Percentiles rank a stretch among this genome's conserved stretches.
These are phyloP conservation scores for Machaerirhynchus nigripectus DNA, from an alignment of 2,113 vertebrate genomes.

Conservation along the genomic window DNA sequence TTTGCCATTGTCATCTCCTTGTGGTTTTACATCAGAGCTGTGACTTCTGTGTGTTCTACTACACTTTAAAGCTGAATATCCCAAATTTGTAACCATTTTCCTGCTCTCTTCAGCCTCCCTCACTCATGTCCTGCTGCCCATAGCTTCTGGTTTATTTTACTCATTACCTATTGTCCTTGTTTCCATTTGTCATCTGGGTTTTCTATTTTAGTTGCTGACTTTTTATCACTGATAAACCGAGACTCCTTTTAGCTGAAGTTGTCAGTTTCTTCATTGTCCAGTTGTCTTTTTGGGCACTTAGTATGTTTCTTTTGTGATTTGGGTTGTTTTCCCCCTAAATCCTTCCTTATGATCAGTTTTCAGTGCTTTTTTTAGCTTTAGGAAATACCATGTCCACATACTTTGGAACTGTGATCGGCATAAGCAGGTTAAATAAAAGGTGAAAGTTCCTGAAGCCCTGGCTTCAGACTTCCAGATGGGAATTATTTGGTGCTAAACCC, in stretches of 20 bases:
- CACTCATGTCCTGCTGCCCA: neutral
- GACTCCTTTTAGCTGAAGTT: neutral
- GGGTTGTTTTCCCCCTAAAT: neutral
- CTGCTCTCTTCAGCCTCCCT: neutral
- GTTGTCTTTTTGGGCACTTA: neutral
- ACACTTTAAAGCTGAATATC: neutral
- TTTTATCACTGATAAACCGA: neutral
- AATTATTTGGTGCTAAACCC: conserved; percentile 20
- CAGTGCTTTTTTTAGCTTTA: neutral
- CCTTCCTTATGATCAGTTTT: conserved; percentile 12
- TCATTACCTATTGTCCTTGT: neutral
- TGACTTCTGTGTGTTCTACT: neutral
- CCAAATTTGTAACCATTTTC: neutral
- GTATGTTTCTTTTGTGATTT: neutral
- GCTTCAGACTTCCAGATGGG: conserved; percentile 35
- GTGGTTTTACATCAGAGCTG: neutral
- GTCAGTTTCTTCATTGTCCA: neutral
- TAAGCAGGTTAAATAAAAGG: conserved; percentile 27
- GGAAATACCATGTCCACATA: neutral
- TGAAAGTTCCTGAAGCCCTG: conserved; percentile 9
- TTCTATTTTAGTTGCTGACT: neutral
- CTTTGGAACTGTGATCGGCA: conserved; percentile 1
- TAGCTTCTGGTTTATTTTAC: neutral
- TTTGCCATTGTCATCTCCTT: neutral
- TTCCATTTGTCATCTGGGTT: neutral